Evolutionary conservation across 2,888 invertebrate genomes (phyloP).

Genomic region (Hyppa rectilinea): DNA sequence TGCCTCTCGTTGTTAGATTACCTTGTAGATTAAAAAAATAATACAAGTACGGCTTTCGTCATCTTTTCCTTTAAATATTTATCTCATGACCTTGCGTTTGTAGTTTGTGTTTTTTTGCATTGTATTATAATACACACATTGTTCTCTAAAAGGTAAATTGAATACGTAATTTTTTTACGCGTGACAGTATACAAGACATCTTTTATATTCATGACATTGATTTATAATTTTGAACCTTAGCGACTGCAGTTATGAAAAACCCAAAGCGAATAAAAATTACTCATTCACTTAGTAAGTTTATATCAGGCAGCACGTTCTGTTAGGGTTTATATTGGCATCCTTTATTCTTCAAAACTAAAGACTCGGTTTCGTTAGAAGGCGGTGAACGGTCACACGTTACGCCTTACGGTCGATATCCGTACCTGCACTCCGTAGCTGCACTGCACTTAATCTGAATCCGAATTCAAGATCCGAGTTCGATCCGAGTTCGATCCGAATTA

Average conservation of each 20-base stretch:
- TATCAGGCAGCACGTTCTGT: neutral
- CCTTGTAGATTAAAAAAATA: neutral
- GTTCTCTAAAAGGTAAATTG: neutral
- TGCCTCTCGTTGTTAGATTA: neutral
- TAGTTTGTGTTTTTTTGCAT: neutral
- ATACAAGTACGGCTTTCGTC: neutral
- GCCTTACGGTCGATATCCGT: too few relatives aligned
- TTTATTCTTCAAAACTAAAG: neutral
- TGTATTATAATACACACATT: conserved; percentile 5
- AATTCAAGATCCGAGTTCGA: too few relatives aligned
- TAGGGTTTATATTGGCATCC: too few relatives aligned
- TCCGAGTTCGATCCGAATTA: too few relatives aligned
- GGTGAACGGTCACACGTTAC: too few relatives aligned
- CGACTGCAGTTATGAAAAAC: neutral
- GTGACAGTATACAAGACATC: neutral
- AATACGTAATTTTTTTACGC: neutral
- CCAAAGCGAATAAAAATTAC: neutral
- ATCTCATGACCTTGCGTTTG: neutral
- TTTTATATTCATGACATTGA: neutral
- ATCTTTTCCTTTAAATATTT: conserved; percentile 7
- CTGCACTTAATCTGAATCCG: too few relatives aligned
- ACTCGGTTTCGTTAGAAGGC: too few relatives aligned
- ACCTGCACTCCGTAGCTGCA: too few relatives aligned
- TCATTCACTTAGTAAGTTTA: neutral
- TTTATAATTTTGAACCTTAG: neutral